Conservation (phyloP, 2,113 vertebrate species). For the Pardalotus punctatus region DNA sequence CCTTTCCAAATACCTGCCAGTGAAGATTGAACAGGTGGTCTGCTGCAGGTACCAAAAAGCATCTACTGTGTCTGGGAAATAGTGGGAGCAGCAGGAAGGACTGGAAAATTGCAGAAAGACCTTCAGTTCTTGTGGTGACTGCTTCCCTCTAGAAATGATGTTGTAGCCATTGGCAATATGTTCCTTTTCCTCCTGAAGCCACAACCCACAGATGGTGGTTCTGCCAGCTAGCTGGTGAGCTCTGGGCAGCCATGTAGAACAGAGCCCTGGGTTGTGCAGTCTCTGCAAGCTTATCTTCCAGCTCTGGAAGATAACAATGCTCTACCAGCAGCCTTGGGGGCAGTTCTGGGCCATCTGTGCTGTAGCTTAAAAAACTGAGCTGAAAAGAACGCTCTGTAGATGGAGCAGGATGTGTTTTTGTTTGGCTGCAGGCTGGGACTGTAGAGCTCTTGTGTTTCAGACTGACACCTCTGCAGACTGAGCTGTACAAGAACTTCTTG, state of each 20-base stretch:
- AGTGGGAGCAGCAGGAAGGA: not conserved
- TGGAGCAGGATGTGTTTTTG: not conserved
- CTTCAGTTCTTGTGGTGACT: not conserved
- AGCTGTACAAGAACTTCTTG: slow-evolving; percentile 90
- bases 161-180: not conserved
- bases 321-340: not conserved
- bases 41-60: slow-evolving; percentile 86
- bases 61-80: not conserved
- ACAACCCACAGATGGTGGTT: not conserved
- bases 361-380: not conserved
- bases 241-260: not conserved
- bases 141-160: not conserved
- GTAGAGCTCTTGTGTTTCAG: slow-evolving; percentile 67
- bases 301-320: not conserved
- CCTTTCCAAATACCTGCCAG: slow-evolving; percentile 96
- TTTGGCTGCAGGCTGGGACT: not conserved
- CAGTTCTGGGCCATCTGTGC: not conserved
- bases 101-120: not conserved
- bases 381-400: not conserved
- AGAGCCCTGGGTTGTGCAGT: not conserved
- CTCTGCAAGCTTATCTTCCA: not conserved
- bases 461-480: slow-evolving; percentile 86
- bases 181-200: not conserved
- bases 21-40: slow-evolving; percentile 96
- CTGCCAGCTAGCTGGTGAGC: not conserved